A percentile compares a stretch with the other conserved stretches of the same genome.
These are phyloP conservation scores for Cossypha heuglini DNA, from an alignment of 2,797 vertebrate genomes.

Conservation along the genomic window DNA sequence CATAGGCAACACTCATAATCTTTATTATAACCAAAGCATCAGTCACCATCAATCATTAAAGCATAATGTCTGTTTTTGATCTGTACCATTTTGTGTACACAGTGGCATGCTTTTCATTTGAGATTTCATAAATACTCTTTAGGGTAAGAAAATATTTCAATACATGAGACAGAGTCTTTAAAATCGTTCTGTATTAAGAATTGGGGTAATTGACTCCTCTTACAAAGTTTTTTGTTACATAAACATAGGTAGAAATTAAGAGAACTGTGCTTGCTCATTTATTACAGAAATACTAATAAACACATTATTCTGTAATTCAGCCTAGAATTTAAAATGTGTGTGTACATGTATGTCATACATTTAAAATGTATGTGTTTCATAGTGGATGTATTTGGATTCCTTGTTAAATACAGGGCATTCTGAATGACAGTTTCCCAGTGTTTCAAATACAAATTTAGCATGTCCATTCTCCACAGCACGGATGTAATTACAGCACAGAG, in stretches of 20 bases:
- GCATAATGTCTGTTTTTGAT: not conserved
- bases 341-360: not conserved
- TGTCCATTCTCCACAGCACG: not conserved
- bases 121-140: not conserved
- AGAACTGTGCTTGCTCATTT: not conserved
- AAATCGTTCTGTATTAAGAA: not conserved
- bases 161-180: not conserved
- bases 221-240: not conserved
- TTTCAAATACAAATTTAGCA: constrained; percentile 25
- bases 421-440: not conserved
- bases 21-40: not conserved
- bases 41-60: not conserved
- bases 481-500: not conserved
- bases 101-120: not conserved
- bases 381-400: not conserved
- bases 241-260: not conserved
- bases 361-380: not conserved
- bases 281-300: not conserved
- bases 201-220: not conserved
- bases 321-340: not conserved
- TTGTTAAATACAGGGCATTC: not conserved
- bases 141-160: not conserved
- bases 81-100: not conserved
- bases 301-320: not conserved
- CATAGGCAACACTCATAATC: not conserved